phyloP scores from a whole-genome alignment of 92 coral and sea anemone genomes.

The Porites divaricata region DNA sequence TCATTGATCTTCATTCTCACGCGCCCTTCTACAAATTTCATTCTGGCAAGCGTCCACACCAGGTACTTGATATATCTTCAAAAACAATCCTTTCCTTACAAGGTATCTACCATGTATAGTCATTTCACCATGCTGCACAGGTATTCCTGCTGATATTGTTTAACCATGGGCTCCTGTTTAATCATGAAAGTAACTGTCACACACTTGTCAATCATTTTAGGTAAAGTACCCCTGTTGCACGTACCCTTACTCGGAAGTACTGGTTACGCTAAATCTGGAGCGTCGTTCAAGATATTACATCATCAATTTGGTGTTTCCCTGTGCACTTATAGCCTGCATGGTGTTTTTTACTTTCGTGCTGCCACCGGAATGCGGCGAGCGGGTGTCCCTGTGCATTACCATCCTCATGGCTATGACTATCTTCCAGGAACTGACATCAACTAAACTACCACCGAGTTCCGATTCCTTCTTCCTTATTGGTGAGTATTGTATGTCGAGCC shows the following conservation, averaged over 20 bases:
- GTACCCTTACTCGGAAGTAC: conserved; percentile 62
- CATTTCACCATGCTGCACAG: too few species aligned
- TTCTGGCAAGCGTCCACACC: too few species aligned
- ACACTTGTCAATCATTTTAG: conserved; percentile 16
- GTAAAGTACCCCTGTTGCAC: conserved; percentile 66
- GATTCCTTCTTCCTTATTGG: conserved; percentile 85
- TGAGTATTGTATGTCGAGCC: conserved; percentile 2
- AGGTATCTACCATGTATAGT: too few species aligned
- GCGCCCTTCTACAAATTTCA: too few species aligned
- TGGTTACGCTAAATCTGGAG: conserved; percentile 50
- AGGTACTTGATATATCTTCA: too few species aligned
- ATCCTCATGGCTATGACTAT: conserved; percentile 92
- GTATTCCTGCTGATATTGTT: too few species aligned
- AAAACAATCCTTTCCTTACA: too few species aligned
- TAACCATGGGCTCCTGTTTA: too few species aligned
- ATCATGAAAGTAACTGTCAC: neutral
- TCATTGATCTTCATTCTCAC: too few species aligned
- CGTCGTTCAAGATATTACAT: conserved; percentile 77
- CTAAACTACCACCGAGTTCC: conserved; percentile 77
- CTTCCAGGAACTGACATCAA: conserved; percentile 89
- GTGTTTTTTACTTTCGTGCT: conserved; percentile 76
- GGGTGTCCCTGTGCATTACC: conserved; percentile 88
- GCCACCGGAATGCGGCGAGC: conserved; percentile 93
- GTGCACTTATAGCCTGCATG: conserved; percentile 84
- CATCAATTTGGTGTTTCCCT: conserved; percentile 82